Percentiles rank a stretch among this genome's conserved stretches.
Evolutionary conservation across 2,113 vertebrate species (phyloP).

Genomic region (Origma solitaria): DNA sequence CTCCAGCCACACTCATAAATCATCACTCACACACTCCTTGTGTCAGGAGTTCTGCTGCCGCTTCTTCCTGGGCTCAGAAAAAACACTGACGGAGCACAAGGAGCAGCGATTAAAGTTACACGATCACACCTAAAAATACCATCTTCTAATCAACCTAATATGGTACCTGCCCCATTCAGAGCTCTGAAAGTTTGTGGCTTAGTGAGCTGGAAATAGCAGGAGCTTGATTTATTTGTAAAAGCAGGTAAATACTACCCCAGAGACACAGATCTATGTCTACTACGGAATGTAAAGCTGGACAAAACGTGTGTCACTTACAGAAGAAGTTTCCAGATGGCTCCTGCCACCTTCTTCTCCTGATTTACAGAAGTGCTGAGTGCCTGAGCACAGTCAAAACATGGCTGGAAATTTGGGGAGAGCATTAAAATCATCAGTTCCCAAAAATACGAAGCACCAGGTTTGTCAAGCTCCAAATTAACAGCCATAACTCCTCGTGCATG

Average conservation of each 20-base stretch:
- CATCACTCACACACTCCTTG: accelerated
- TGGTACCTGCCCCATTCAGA: background rate
- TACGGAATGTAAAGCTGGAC: background rate
- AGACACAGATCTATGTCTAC: background rate
- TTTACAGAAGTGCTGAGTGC: background rate
- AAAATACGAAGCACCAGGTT: background rate
- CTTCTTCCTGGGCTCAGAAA: background rate
- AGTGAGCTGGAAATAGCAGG: background rate
- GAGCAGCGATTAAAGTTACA: background rate
- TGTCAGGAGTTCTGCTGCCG: background rate
- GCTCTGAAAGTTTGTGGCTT: background rate
- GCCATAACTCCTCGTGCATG: background rate
- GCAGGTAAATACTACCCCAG: background rate
- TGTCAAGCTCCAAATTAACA: background rate
- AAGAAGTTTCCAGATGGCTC: background rate
- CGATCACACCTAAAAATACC: background rate
- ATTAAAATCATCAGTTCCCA: background rate
- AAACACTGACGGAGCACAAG: background rate
- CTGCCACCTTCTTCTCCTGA: background rate
- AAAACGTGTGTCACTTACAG: accelerated
- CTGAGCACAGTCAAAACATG: background rate
- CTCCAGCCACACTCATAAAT: background rate
- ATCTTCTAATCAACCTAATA: background rate
- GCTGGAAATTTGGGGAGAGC: background rate
- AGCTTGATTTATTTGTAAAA: background rate